Conservation (phyloP, 1,140 invertebrate genomes). For the Pachyrhynchus sulphureomaculatus region DNA sequence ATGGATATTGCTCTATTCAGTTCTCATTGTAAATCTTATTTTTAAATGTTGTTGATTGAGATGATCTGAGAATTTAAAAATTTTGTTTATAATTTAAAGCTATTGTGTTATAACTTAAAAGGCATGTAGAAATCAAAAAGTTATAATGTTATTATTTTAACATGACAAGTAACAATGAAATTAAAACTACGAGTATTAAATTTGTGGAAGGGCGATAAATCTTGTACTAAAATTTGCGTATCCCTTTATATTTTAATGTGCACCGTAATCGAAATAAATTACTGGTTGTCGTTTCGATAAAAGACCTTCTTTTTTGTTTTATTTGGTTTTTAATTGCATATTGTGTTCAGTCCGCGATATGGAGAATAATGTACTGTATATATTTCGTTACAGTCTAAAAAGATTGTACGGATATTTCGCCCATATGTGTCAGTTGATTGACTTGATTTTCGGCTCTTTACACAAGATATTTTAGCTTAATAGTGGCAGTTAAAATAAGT, state of each 20-base stretch:
- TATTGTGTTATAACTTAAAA: no score
- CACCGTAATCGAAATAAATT: constrained; percentile 46
- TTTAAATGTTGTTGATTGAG: no score
- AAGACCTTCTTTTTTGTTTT: constrained; percentile 37
- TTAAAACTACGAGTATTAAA: neutral
- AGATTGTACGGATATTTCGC: no score
- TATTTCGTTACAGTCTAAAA: neutral
- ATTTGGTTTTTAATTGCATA: constrained; percentile 42
- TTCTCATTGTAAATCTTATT: no score
- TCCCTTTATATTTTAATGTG: constrained; percentile 37
- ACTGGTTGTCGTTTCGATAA: constrained; percentile 41
- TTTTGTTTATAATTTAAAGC: no score
- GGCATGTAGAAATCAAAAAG: no score
- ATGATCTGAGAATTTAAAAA: no score
- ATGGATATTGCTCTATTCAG: no score
- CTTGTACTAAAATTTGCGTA: constrained; percentile 33
- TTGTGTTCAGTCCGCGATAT: constrained; percentile 6
- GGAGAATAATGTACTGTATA: neutral
- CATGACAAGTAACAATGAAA: neutral
- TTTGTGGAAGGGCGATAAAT: constrained; percentile 35
- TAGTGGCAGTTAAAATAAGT: no score
- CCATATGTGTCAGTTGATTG: no score
- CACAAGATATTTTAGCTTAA: no score
- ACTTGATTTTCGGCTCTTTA: neutral
- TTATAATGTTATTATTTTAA: no score